Base-by-base conservation (phyloP, 2,888 invertebrate species). In the Thyatira batis region DNA sequence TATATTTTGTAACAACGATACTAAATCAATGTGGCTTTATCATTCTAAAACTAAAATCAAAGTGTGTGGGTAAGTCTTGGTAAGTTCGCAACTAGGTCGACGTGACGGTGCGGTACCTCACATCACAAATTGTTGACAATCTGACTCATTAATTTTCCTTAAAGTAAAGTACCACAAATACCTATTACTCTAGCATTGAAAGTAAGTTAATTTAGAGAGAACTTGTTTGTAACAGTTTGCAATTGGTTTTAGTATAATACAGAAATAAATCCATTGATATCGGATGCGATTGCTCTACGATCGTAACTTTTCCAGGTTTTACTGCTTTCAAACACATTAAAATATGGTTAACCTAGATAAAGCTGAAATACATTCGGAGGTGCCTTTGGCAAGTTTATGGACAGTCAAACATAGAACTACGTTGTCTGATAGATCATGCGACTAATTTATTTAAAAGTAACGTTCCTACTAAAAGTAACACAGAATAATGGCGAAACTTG, bases 311-410 rank as follows among this genome's bases (percentile, higher is more conserved):
- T 48, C 9, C 17, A 27, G 11, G 21, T 48, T 46, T 48, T 48
- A 48, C 28, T 46, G 48, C 27, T 20, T 48, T 48, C 20, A 27
- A 27, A 20, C 17, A 48, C 17, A 48, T 48, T 27, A 48, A 28
- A 48, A 48, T 48, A 48, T 48, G 20, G 25, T 48, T 20, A 27
- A 48, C 27, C 27, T 27, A 48, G 27, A 48, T 27, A 48, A 13
- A 4, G 28, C 20, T 27, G 9, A 20, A 27, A 17, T 8, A 46
- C 39, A 39, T 39, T 17, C 39, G 11, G 46, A 20, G 10, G 10
- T 23, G 20, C 27, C 39, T 39, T 39, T 17, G 17, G 17, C 39
- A 39, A 39, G 39, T 39, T 8, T 17, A 39, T 1, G 8, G 39
- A 17, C 33, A 39, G 39, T 39, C 33, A 6, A 13, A 39, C 33